Conservation (phyloP, 2,797 vertebrate species). For the Micromesistius poutassou region DNA sequence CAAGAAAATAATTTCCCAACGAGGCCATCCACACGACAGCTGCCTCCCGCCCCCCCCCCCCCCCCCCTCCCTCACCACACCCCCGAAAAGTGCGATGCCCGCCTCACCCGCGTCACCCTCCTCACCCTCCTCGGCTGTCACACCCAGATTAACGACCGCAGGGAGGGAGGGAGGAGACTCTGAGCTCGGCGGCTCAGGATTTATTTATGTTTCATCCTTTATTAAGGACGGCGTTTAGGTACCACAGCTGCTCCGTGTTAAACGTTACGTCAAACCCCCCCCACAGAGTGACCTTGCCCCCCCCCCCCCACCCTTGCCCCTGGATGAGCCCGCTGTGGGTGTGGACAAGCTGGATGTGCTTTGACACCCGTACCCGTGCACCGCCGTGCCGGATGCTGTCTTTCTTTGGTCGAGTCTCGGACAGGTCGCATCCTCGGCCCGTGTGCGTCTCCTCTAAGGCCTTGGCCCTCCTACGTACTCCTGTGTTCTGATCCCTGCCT, state of each 20-base stretch:
- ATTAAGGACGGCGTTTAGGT: slow-evolving; percentile 38
- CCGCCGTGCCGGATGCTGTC: slow-evolving; percentile 14
- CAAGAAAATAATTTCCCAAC: background rate
- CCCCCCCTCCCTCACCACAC: no score
- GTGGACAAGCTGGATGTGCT: slow-evolving; percentile 20
- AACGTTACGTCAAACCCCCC: slow-evolving; percentile 47
- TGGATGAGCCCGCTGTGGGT: slow-evolving; percentile 9
- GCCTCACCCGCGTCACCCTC: no score
- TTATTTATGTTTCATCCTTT: slow-evolving; percentile 46
- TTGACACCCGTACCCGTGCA: background rate
- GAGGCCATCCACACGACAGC: background rate
- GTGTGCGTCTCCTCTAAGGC: no score
- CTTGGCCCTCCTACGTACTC: no score
- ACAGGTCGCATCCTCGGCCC: no score
- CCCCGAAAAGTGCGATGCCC: no score
- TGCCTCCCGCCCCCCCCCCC: background rate
- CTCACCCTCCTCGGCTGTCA: no score
- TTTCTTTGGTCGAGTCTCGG: slow-evolving; percentile 13
- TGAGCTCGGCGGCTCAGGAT: slow-evolving; percentile 8
- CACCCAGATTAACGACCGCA: slow-evolving; percentile 54
- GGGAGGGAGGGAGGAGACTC: slow-evolving; percentile 20
- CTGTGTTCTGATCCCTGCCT: no score
- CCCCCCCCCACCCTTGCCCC: no score
- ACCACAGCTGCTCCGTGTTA: slow-evolving; percentile 51
- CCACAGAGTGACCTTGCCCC: slow-evolving; percentile 42